Evolutionary conservation across 2,797 vertebrate species (phyloP), one percentile per base, ranked within the genome.

Genomic region (Pseudochirops corinnae): DNA sequence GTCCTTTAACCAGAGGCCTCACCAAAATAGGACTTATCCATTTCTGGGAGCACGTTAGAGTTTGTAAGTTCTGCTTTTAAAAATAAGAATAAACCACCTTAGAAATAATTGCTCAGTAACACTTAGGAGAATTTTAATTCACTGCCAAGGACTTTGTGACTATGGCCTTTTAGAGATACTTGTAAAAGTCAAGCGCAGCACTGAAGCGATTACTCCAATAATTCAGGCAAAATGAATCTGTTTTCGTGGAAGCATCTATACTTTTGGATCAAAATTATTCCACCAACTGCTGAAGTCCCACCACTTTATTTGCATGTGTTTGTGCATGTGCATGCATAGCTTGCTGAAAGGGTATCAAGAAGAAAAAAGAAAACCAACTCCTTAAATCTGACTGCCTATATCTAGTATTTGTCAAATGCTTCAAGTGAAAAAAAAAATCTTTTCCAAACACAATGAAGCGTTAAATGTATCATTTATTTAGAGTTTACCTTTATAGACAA

Each of bases 391-490:
- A 82, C 74, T 98, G 96, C 57, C 60, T 50, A 92, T 91, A 98
- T 97, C 96, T 96, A 96, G 97, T 91, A 92, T 93, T 93, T 93
- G 93, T 97, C 94, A 97, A 97, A 97, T 95, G 94, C 97, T 96
- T 95, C 96, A 93, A 96, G 95, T 95, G 93, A 91, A 92, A 96
- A 28, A 92, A 28, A 92, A 93, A 62, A 95, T 95, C 93, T 95
- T 97, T 98, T 98, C 96, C 96, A 91, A 11, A 56, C 96, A 95
- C 96, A 97, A 67, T 94, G 93, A 93, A 58, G 95, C 92, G 96
- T 96, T 97, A 98, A 97, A 97, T 95, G 96, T 97, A 98, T 98
- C 98, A 98, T 98, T 98, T 98, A 97, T 98, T 98, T 98, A 96
- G 95, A 95, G 33, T 95, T 97, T 97, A 98, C 97, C 98, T 98